Percentiles rank a stretch among this genome's conserved stretches.
These are phyloP conservation scores for Drosophila triauraria DNA, from an alignment of 1,140 invertebrate genomes.

Conservation along the genomic window DNA sequence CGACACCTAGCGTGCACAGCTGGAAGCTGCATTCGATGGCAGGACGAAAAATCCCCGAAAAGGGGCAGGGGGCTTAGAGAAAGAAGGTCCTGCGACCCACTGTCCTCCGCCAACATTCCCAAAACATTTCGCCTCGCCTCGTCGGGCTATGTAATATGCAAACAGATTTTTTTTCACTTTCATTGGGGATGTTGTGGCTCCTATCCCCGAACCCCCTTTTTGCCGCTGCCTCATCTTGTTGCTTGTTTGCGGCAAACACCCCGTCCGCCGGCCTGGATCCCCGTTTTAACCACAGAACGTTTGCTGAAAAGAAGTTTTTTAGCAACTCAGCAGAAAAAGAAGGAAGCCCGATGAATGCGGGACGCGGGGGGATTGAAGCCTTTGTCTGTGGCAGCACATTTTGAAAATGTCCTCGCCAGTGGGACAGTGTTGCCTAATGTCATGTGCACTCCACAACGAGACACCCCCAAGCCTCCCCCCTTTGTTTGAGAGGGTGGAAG, in stretches of 20 bases:
- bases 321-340: slow-evolving; percentile 81
- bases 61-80: too few species aligned
- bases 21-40: slow-evolving; percentile 57
- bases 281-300: slow-evolving; percentile 60
- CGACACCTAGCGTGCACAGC: slow-evolving; percentile 81
- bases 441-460: slow-evolving; percentile 51
- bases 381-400: slow-evolving; percentile 77
- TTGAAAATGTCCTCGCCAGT: slow-evolving; percentile 60
- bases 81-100: slow-evolving; percentile 30
- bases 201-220: background rate
- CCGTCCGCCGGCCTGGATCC: slow-evolving; percentile 3
- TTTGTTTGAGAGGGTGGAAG: slow-evolving; percentile 29
- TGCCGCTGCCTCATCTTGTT: slow-evolving; percentile 25
- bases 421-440: slow-evolving; percentile 66
- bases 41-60: slow-evolving; percentile 7
- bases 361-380: slow-evolving; percentile 42
- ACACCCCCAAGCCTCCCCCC: background rate
- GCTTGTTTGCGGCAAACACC: slow-evolving; percentile 75
- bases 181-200: slow-evolving; percentile 62
- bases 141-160: slow-evolving; percentile 67
- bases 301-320: slow-evolving; percentile 82
- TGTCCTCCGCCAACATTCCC: slow-evolving; percentile 31
- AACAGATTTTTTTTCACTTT: slow-evolving; percentile 79
- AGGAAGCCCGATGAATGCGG: slow-evolving; percentile 39
- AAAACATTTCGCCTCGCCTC: slow-evolving; percentile 7